These are phyloP conservation scores for Tuberolachnus salignus DNA, from an alignment of 2,888 invertebrate species.

Conservation along the genomic window DNA sequence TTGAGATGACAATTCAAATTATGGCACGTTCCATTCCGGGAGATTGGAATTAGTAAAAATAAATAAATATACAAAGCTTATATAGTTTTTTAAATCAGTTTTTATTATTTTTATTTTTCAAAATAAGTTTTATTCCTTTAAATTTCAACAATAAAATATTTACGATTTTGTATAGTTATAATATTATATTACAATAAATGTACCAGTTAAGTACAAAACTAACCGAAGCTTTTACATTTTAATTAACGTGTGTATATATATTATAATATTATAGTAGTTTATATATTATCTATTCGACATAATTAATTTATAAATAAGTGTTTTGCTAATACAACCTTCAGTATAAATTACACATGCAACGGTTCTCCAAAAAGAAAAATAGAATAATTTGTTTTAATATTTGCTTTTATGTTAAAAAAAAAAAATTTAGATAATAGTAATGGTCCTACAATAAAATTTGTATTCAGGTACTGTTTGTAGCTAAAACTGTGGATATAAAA, in stretches of 20 bases:
- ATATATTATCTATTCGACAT: slow-evolving; percentile 5
- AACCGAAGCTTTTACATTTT: slow-evolving; percentile 42
- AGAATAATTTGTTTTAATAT: neutral
- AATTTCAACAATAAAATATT: slow-evolving; percentile 43
- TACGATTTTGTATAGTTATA: slow-evolving; percentile 21
- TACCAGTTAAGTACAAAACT: slow-evolving; percentile 43
- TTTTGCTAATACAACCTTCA: slow-evolving; percentile 48
- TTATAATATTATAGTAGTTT: slow-evolving; percentile 7
- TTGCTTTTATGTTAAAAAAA: neutral
- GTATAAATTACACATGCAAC: slow-evolving; percentile 33
- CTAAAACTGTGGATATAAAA: slow-evolving; percentile 29
- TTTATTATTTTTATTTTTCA: slow-evolving; percentile 37
- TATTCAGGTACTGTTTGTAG: slow-evolving; percentile 19
- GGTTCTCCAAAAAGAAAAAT: slow-evolving; percentile 12
- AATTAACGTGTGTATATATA: slow-evolving; percentile 18
- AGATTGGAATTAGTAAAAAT: too few species aligned
- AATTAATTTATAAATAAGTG: slow-evolving; percentile 32
- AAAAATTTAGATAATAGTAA: slow-evolving; percentile 2
- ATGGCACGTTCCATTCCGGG: too few species aligned
- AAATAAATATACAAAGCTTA: neutral
- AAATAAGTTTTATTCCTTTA: slow-evolving; percentile 17
- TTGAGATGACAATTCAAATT: too few species aligned
- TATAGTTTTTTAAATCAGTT: neutral
- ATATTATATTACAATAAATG: slow-evolving; percentile 27
- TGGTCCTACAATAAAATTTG: slow-evolving; percentile 13